phyloP scores from a whole-genome alignment of 1,140 invertebrate species.

The Drosophila mauritiana region DNA sequence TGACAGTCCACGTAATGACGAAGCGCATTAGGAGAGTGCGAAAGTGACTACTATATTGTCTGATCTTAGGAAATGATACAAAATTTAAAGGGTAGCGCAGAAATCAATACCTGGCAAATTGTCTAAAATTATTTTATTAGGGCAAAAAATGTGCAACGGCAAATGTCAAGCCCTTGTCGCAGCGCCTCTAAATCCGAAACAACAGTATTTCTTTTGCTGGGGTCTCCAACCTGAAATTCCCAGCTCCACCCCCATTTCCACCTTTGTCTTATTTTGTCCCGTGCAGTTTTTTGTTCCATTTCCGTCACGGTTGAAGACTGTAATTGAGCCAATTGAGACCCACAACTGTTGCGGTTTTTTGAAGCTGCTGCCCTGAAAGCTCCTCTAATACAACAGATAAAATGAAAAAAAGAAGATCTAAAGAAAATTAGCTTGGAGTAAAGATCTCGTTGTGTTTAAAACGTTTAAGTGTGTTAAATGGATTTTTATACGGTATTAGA shows the following conservation, averaged over 20 bases:
- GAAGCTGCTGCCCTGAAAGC: conserved; percentile 55
- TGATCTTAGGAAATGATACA: too few species aligned
- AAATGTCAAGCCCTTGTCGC: conserved; percentile 38
- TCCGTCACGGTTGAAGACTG: conserved; percentile 81
- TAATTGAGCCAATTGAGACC: conserved; percentile 77
- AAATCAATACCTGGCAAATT: conserved; percentile 22
- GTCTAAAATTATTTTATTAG: conserved; percentile 70
- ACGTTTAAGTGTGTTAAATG: too few species aligned
- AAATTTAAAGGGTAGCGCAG: too few species aligned
- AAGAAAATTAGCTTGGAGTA: too few species aligned
- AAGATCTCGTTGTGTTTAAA: too few species aligned
- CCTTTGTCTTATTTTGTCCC: conserved; percentile 51
- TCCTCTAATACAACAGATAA: neutral
- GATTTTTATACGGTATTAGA: neutral
- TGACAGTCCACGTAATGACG: too few species aligned
- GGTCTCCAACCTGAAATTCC: neutral
- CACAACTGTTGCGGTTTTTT: conserved; percentile 71
- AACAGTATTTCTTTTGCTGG: conserved; percentile 10
- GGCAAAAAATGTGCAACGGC: conserved; percentile 48
- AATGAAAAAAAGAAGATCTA: neutral
- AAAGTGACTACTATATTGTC: too few species aligned
- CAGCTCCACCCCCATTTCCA: conserved; percentile 49
- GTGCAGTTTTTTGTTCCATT: conserved; percentile 75
- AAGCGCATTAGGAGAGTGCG: too few species aligned
- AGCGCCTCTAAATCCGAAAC: conserved; percentile 37